Percentiles rank a stretch among this genome's conserved stretches.
Evolutionary conservation across 2,113 vertebrate species (phyloP).

Genomic region (Indicator indicator): DNA sequence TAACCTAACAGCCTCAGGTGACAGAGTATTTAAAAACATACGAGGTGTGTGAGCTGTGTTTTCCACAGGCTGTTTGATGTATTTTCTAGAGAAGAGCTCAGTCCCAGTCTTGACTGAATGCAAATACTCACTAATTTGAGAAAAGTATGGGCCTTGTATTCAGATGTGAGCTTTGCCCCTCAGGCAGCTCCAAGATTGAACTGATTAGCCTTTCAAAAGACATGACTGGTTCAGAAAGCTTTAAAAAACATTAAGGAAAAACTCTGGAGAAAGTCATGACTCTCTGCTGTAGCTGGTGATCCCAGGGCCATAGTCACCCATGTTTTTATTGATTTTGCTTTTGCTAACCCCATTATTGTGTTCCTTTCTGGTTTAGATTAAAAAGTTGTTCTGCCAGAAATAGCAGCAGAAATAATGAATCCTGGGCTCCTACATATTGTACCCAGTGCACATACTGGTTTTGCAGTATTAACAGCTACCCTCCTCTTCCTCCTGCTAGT

Average conservation of each 20-base stretch:
- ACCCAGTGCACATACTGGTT: background rate
- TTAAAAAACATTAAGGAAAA: slow-evolving; percentile 11
- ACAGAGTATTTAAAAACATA: background rate
- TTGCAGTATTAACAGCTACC: background rate
- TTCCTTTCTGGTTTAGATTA: slow-evolving; percentile 33
- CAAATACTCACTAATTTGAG: slow-evolving; percentile 58
- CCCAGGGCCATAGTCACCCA: slow-evolving; percentile 1
- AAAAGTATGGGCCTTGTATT: slow-evolving; percentile 63
- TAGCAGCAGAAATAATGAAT: background rate
- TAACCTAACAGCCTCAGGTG: background rate
- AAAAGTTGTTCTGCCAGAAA: background rate
- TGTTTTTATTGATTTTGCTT: slow-evolving; percentile 37
- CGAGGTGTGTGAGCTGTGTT: slow-evolving; percentile 33
- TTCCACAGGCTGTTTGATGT: slow-evolving; percentile 36
- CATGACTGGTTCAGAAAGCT: background rate
- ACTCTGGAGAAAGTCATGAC: slow-evolving; percentile 24
- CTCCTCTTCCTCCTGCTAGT: background rate
- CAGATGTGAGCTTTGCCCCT: slow-evolving; percentile 60
- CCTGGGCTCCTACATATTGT: background rate
- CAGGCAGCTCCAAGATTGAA: slow-evolving; percentile 38
- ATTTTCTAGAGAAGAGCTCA: slow-evolving; percentile 53
- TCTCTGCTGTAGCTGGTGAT: slow-evolving; percentile 4
- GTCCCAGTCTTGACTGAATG: slow-evolving; percentile 25
- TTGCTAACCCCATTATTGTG: slow-evolving; percentile 7
- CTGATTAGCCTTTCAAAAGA: slow-evolving; percentile 45